phyloP scores from a whole-genome alignment of 2,888 invertebrate species.

The Halictus ligatus region DNA sequence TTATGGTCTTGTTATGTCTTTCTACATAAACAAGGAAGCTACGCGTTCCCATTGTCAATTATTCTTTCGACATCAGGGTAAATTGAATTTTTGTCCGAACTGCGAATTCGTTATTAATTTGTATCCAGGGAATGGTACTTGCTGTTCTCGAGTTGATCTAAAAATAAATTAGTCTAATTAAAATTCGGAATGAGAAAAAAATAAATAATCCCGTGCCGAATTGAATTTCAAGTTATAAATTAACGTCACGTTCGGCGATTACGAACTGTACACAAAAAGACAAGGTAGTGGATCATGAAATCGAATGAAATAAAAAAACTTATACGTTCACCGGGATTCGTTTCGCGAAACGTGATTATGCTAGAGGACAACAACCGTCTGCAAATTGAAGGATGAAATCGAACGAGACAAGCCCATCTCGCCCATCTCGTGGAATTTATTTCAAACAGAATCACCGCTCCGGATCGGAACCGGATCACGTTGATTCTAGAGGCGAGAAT shows the following conservation, averaged over 20 bases:
- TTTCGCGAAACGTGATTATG: slow-evolving; percentile 15
- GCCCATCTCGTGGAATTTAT: slow-evolving; percentile 19
- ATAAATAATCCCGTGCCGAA: background rate
- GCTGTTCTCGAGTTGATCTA: background rate
- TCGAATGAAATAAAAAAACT: background rate
- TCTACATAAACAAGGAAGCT: no score
- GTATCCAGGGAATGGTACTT: no score
- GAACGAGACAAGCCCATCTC: background rate
- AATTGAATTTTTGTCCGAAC: no score
- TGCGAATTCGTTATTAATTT: no score
- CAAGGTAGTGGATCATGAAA: slow-evolving; percentile 3
- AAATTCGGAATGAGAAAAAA: background rate
- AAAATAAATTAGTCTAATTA: background rate
- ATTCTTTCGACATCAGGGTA: no score
- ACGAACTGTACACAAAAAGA: background rate
- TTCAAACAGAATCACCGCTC: slow-evolving; percentile 28
- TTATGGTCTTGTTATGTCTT: no score
- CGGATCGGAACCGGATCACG: slow-evolving; percentile 25
- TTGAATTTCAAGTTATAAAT: slow-evolving; percentile 1
- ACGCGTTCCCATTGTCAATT: no score
- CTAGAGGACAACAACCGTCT: background rate
- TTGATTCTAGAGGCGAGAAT: slow-evolving; percentile 51
- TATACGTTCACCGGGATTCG: slow-evolving; percentile 32
- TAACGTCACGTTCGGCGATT: background rate
- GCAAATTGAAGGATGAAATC: slow-evolving; percentile 33